Evolutionary conservation across 2,113 vertebrate species (phyloP).

Genomic region (Rhombomys opimus): DNA sequence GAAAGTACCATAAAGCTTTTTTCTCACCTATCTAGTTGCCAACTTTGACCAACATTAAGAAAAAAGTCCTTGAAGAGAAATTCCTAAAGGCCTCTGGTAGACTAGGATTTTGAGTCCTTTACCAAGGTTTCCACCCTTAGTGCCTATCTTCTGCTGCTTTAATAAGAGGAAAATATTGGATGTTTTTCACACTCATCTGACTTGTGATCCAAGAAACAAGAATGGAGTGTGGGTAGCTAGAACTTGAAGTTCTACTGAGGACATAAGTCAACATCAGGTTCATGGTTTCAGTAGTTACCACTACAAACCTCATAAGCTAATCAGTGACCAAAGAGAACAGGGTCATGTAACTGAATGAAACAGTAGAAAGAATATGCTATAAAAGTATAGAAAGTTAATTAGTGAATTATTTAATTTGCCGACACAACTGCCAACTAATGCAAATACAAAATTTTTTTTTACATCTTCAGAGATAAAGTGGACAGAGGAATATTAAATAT

Average conservation of each 20-base stretch:
- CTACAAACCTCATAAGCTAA: not conserved
- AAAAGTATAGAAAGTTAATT: not conserved
- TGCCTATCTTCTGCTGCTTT: not conserved
- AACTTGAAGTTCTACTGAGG: conserved; percentile 1
- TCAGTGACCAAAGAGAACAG: not conserved
- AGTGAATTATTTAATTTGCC: conserved; percentile 46
- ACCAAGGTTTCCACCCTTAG: not conserved
- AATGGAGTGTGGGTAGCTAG: not conserved
- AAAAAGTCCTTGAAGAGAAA: conserved; percentile 16
- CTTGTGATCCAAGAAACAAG: not conserved
- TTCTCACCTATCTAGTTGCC: not conserved
- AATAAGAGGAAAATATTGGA: not conserved
- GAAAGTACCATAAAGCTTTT: not conserved
- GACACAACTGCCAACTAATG: conserved; percentile 6
- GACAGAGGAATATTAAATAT: not conserved
- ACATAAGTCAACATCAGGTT: not conserved
- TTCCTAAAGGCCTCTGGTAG: not conserved
- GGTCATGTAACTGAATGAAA: not conserved
- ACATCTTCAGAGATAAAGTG: conserved; percentile 13
- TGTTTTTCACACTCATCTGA: not conserved
- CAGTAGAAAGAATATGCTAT: not conserved
- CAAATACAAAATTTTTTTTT: conserved; percentile 43
- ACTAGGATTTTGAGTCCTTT: conserved; percentile 3
- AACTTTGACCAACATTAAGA: not conserved
- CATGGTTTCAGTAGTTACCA: not conserved